Conservation (phyloP, 2,797 vertebrate genomes). For the Chiroxiphia lanceolata region DNA sequence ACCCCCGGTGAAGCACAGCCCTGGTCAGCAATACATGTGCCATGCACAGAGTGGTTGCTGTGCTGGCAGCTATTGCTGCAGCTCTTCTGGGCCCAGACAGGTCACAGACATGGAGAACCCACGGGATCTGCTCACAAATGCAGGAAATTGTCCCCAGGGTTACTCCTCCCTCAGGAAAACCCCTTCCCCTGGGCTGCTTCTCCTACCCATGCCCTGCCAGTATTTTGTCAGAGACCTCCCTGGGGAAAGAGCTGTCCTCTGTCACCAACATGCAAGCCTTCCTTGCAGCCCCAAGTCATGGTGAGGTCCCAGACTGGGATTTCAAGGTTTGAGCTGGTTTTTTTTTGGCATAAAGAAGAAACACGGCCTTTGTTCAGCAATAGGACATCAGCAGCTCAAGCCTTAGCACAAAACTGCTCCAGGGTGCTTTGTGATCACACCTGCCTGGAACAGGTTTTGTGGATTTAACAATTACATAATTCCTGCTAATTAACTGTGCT, state of each 20-base stretch:
- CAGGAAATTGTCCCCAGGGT: background rate
- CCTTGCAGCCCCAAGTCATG: background rate
- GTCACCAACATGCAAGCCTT: background rate
- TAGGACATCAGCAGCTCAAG: background rate
- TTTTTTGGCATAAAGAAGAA: background rate
- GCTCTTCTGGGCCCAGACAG: background rate
- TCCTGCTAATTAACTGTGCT: background rate
- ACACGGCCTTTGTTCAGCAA: background rate
- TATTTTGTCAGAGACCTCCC: background rate
- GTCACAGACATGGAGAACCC: background rate
- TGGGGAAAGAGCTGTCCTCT: background rate
- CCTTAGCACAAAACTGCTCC: background rate
- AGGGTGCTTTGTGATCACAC: background rate
- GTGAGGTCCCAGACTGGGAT: background rate
- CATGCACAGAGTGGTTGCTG: background rate
- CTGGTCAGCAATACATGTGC: no score
- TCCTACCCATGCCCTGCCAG: background rate
- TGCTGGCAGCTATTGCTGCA: background rate
- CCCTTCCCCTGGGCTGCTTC: background rate
- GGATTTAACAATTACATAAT: background rate
- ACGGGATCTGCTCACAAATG: background rate
- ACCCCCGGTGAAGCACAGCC: rapidly evolving
- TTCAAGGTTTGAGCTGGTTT: background rate
- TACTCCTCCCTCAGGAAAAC: background rate
- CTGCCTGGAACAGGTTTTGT: background rate